These are phyloP conservation scores for Hydropotes inermis DNA, from an alignment of 2,113 vertebrate species.

Conservation along the genomic window DNA sequence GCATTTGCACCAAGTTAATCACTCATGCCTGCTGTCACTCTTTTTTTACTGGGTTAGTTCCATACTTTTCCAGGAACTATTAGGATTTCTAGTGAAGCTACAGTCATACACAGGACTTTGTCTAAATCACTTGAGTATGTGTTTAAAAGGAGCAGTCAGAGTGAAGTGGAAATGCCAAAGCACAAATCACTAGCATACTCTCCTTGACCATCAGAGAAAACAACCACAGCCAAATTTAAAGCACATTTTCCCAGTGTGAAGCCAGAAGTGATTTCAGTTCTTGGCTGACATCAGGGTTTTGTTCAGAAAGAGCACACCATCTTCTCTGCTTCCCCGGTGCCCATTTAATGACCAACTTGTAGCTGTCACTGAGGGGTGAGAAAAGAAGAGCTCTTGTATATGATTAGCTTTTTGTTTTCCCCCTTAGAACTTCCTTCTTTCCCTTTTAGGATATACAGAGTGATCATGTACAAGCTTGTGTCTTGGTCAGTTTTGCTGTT, in stretches of 20 bases:
- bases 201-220: neutral
- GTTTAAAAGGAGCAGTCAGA: neutral
- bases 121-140: neutral
- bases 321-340: neutral
- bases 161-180: neutral
- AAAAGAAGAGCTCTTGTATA: neutral
- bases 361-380: neutral
- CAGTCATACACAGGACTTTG: conserved; percentile 33
- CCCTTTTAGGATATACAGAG: neutral
- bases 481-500: neutral
- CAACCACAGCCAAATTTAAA: conserved; percentile 31
- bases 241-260: neutral
- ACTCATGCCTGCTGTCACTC: neutral
- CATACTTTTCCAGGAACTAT: conserved; percentile 32
- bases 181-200: conserved; percentile 29
- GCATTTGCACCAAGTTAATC: neutral
- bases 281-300: neutral
- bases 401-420: neutral
- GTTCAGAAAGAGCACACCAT: neutral
- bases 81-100: conserved; percentile 14
- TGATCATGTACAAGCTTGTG: neutral
- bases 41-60: neutral
- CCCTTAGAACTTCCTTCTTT: neutral
- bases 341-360: neutral
- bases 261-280: conserved; percentile 23